phyloP scores from a whole-genome alignment of 2,113 vertebrate species.

The Orientallactaga bullata region DNA sequence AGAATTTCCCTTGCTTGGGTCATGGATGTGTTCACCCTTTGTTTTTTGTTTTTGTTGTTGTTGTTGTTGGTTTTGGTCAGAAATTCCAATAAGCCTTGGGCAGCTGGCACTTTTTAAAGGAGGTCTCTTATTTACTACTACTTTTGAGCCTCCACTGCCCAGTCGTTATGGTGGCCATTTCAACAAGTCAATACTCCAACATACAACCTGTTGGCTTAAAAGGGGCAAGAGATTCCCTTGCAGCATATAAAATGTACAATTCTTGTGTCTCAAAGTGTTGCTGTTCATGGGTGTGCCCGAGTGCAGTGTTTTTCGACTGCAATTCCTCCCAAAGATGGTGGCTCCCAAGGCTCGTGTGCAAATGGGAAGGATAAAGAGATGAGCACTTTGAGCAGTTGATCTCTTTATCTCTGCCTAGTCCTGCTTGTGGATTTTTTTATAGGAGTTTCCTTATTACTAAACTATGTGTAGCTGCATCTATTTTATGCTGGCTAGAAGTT shows the following conservation, averaged over 20 bases:
- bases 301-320: neutral
- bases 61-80: conserved; percentile 21
- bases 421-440: neutral
- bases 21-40: neutral
- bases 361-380: neutral
- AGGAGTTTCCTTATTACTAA: neutral
- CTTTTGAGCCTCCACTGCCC: conserved; percentile 42
- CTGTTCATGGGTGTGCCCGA: neutral
- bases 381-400: neutral
- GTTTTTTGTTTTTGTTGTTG: too few relatives aligned
- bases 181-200: neutral
- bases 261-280: neutral
- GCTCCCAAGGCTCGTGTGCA: neutral
- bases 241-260: neutral
- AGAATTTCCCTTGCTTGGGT: neutral
- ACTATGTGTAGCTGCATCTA: neutral
- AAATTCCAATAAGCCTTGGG: neutral
- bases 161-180: conserved; percentile 27
- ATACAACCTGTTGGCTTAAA: conserved; percentile 28
- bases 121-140: conserved; percentile 7
- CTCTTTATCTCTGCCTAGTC: conserved; percentile 26
- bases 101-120: neutral
- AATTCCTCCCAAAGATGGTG: neutral
- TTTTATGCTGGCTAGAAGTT: conserved; percentile 25
- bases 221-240: neutral